A percentile compares a stretch with the other conserved stretches of the same genome.
phyloP scores from a whole-genome alignment of 2,797 vertebrate genomes.

The Rhinichthys osculus region DNA sequence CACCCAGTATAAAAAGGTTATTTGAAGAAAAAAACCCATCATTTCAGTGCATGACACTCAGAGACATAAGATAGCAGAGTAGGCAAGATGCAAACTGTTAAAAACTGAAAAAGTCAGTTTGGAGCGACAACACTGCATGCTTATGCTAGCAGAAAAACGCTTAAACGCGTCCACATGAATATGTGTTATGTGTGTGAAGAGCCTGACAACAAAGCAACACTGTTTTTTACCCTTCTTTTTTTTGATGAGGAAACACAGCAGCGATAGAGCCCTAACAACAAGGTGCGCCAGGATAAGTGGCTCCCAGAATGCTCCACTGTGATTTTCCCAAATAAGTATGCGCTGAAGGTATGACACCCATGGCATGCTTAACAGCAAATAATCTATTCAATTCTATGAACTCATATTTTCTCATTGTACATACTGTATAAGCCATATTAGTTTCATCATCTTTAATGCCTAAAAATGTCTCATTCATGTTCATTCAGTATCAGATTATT shows the following conservation, averaged over 20 bases:
- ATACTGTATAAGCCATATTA: background rate
- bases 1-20: conserved; percentile 56
- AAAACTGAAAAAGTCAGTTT: conserved; percentile 67
- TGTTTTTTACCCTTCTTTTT: conserved; percentile 57
- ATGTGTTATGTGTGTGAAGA: conserved; percentile 76
- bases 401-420: background rate
- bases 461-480: background rate
- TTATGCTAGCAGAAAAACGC: conserved; percentile 83
- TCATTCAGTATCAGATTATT: conserved; percentile 2
- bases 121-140: conserved; percentile 72
- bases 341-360: conserved; percentile 19
- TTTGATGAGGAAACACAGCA: conserved; percentile 72
- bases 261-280: conserved; percentile 51
- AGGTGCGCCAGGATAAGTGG: conserved; percentile 53
- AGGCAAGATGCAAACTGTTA: conserved; percentile 52
- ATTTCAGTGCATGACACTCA: conserved; percentile 36
- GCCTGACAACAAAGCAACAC: conserved; percentile 79
- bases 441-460: background rate
- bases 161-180: conserved; percentile 81
- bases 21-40: conserved; percentile 63
- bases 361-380: conserved; percentile 17
- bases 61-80: conserved; percentile 44
- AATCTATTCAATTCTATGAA: conserved; percentile 3
- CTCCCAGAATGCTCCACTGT: conserved; percentile 64
- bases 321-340: conserved; percentile 59